Percentiles rank a stretch among this genome's conserved stretches.
phyloP scores from a whole-genome alignment of 2,888 invertebrate genomes.

The Eurois occulta region DNA sequence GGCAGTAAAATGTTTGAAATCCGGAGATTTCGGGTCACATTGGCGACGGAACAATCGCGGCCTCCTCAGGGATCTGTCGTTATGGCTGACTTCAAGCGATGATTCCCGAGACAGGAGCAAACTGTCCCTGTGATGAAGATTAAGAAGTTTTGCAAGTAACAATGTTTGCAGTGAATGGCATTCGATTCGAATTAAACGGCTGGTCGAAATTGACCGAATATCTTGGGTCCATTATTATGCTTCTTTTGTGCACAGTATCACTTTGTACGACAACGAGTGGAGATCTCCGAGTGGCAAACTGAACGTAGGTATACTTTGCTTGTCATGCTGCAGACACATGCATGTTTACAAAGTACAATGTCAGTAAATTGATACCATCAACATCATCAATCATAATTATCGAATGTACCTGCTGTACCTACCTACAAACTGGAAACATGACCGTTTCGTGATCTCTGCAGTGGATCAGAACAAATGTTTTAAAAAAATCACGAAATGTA shows the following conservation, averaged over 20 bases:
- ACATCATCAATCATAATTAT: slow-evolving; percentile 53
- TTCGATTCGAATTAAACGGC: slow-evolving; percentile 8
- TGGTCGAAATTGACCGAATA: not conserved
- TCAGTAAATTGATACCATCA: slow-evolving; percentile 35
- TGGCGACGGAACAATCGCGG: slow-evolving; percentile 9
- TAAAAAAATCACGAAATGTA: slow-evolving; percentile 3
- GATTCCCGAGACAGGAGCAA: slow-evolving; percentile 3
- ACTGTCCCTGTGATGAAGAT: slow-evolving; percentile 23
- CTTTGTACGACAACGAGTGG: slow-evolving; percentile 1
- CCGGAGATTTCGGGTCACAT: slow-evolving; percentile 23
- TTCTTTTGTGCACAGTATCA: not conserved
- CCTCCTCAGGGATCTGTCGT: slow-evolving; percentile 16
- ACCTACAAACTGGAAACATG: slow-evolving; percentile 3
- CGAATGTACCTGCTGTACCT: not conserved
- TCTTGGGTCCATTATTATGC: slow-evolving; percentile 7
- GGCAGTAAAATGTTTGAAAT: slow-evolving; percentile 34
- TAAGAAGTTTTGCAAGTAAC: slow-evolving; percentile 6
- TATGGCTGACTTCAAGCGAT: slow-evolving; percentile 25
- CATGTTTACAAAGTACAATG: slow-evolving; percentile 18
- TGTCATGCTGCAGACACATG: slow-evolving; percentile 12
- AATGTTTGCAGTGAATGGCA: not conserved
- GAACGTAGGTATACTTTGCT: slow-evolving; percentile 9
- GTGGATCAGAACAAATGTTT: slow-evolving; percentile 16
- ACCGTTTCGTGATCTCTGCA: not conserved
- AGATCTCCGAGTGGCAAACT: not conserved